A percentile compares a stretch with the other conserved stretches of the same genome.
phyloP scores from a whole-genome alignment of 2,888 invertebrate species.

The Patella pellucida region DNA sequence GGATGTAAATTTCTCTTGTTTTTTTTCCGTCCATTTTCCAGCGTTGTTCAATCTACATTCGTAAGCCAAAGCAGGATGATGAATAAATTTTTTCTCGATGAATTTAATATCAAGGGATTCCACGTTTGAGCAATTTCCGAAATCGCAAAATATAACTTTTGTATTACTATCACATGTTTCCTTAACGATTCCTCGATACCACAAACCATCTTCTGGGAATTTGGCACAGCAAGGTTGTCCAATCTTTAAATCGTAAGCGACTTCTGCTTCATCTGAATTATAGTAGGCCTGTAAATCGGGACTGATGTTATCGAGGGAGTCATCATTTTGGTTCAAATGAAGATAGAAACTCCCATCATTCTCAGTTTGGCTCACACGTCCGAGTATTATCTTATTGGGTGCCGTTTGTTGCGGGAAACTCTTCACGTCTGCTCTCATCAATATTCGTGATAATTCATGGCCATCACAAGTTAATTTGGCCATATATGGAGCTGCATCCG shows the following conservation, averaged over 20 bases:
- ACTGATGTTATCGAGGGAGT: conserved; percentile 69
- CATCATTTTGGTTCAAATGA: conserved; percentile 74
- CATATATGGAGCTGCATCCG: conserved; percentile 18
- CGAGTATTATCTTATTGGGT: conserved; percentile 22
- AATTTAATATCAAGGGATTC: conserved; percentile 43
- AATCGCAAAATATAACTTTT: conserved; percentile 66
- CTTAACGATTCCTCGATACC: conserved; percentile 60
- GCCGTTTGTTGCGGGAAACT: conserved; percentile 1
- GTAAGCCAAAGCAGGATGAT: conserved; percentile 38
- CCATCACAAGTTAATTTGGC: conserved; percentile 14
- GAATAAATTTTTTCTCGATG: conserved; percentile 43
- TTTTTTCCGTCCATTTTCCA: conserved; percentile 33
- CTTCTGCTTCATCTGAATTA: neutral
- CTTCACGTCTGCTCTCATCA: conserved; percentile 4
- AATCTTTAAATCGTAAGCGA: conserved; percentile 11
- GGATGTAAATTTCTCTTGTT: conserved; percentile 30
- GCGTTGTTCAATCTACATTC: conserved; percentile 40
- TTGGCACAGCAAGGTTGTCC: conserved; percentile 37
- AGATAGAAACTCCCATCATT: conserved; percentile 75
- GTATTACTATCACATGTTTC: conserved; percentile 41
- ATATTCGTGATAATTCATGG: conserved; percentile 4
- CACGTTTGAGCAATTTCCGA: conserved; percentile 60
- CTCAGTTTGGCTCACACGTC: conserved; percentile 30
- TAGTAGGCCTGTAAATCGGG: conserved; percentile 52
- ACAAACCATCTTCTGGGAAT: conserved; percentile 57